Conservation (phyloP, 2,797 vertebrate species). For the Anguilla megastoma region DNA sequence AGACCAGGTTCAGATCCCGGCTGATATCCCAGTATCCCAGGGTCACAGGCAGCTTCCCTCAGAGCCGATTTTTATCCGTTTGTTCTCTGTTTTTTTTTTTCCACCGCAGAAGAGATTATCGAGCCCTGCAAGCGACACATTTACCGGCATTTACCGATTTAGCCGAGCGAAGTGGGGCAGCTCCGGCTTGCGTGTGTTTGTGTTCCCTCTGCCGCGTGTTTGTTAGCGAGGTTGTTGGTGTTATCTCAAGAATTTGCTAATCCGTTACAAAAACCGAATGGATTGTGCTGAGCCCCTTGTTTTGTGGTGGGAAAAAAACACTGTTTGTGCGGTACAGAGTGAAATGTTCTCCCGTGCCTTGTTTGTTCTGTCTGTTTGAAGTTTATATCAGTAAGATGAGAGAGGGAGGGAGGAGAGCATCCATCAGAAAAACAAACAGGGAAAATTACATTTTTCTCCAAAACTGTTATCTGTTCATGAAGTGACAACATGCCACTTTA, state of each 20-base stretch:
- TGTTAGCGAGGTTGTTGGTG: neutral
- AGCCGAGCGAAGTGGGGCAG: neutral
- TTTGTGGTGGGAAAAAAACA: neutral
- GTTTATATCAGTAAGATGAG: neutral
- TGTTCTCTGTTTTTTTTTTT: neutral
- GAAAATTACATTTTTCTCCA: neutral
- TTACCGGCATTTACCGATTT: neutral
- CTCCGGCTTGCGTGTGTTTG: neutral
- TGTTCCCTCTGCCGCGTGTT: neutral
- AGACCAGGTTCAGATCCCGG: neutral
- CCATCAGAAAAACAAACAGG: neutral
- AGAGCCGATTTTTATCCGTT: neutral
- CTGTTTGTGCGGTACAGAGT: neutral
- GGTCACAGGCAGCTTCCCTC: neutral
- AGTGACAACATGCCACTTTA: too few relatives aligned
- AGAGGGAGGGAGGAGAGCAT: neutral
- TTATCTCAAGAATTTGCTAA: conserved; percentile 2
- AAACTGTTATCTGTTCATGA: neutral
- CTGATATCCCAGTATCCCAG: neutral
- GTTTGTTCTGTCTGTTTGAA: neutral
- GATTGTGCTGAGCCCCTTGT: neutral
- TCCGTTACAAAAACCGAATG: neutral
- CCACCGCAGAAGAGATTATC: neutral
- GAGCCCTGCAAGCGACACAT: neutral
- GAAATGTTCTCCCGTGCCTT: neutral